Base-by-base conservation (phyloP, 2,113 vertebrate species). In the Vulpes ferrilata region DNA sequence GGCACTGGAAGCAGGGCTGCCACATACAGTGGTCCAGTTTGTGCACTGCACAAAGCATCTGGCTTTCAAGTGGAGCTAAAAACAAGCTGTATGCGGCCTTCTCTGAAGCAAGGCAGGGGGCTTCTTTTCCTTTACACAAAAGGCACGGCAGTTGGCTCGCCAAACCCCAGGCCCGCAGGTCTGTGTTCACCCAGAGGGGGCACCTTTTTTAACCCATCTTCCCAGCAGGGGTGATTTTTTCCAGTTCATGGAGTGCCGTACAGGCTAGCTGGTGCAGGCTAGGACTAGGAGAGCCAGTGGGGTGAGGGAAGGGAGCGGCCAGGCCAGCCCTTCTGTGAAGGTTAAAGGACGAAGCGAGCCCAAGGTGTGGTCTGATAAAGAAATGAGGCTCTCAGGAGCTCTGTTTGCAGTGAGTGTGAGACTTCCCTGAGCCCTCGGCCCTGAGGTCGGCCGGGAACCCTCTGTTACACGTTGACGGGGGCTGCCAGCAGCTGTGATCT, bases 21-120 rank as follows among this genome's bases (percentile, higher is more conserved):
- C 7, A 17, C 27, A 0, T 3, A 30, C 23, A 16, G 51, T 7
- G 10, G 57, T 11, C 3, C 3, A 4, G 92, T 4, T 1, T 11
- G 48, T 38, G 25, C 53, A 22, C 84, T 76, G 65, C 12, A 30
- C 51, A 60, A 59, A 76, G 27, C 8, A 16, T 15, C 48, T 10
- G 1, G n/a, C 22, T 91, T 5, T 23, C 53, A 9, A 7, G 25
- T 4, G 16, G 25, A 16, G 11, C 57, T 84, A 8, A 59, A 81
- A 20, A 35, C 71, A n/a, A 20, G 20, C 51, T 15, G 86, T 12
- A 12, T 19, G 65, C 30, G 57, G 53, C 90, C 55, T 48, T 20
- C 13, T 27, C 83, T 27, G 48, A 51, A 89, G 92, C 62, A 7
- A 69, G 32, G 13, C 13, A 12, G 55, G 67, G 15, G 59, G 48